Evolutionary conservation across 2,888 invertebrate genomes (phyloP).

Genomic region (Apamea sordens): DNA sequence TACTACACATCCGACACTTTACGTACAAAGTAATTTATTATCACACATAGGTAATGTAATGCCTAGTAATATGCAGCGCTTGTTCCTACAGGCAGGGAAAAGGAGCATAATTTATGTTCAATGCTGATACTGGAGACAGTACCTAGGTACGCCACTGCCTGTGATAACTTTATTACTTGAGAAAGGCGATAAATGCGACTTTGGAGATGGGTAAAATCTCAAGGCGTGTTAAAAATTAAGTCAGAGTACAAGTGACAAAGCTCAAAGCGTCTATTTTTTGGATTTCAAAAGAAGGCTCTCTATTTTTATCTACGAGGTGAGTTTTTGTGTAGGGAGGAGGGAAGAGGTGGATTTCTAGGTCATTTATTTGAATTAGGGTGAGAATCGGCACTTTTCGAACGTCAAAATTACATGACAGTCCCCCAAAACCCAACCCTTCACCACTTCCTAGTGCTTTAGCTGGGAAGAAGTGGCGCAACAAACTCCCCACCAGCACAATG

Average conservation of each 20-base stretch:
- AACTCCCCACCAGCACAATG: background rate
- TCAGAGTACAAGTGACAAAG: background rate
- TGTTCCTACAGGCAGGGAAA: background rate
- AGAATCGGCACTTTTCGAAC: background rate
- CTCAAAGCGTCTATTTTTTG: background rate
- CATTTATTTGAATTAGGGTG: background rate
- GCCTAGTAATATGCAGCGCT: constrained; percentile 42
- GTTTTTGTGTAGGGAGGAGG: background rate
- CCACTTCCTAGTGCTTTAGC: background rate
- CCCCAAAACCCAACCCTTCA: background rate
- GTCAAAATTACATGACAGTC: background rate
- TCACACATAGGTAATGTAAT: constrained; percentile 9
- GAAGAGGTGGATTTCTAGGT: background rate
- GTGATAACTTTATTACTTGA: constrained; percentile 44
- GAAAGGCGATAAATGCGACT: constrained; percentile 4
- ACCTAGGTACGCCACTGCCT: constrained; percentile 16
- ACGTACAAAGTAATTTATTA: constrained; percentile 47
- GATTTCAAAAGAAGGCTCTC: background rate
- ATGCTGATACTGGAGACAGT: constrained; percentile 23
- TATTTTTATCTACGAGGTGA: background rate
- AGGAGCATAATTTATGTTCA: constrained; percentile 50
- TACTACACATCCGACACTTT: constrained; percentile 30
- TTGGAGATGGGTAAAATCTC: background rate
- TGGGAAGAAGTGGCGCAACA: background rate
- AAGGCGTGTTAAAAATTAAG: background rate